phyloP scores from a whole-genome alignment of 2,888 invertebrate genomes.

The Hirtodrosophila duncani region DNA sequence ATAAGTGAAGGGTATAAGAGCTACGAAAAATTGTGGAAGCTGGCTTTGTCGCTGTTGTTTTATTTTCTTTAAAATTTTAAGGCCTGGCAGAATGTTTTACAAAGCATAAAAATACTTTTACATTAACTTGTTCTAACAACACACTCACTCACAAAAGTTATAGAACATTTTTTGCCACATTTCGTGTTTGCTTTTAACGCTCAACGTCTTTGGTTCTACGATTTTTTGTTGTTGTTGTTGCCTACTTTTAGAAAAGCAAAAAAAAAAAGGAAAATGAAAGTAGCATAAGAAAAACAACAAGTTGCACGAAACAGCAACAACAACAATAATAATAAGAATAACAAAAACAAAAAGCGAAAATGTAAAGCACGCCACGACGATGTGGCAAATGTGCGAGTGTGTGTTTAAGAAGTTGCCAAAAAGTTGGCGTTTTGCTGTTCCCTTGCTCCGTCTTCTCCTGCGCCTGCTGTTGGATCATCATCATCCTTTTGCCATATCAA shows the following conservation, averaged over 20 bases:
- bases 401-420: conserved; percentile 1
- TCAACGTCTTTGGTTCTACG: conserved; percentile 61
- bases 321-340: conserved; percentile 20
- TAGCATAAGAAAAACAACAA: conserved; percentile 59
- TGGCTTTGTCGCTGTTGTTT: conserved; percentile 41
- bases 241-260: conserved; percentile 59
- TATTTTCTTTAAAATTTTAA: conserved; percentile 70
- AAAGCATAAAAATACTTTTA: conserved; percentile 73
- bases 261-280: conserved; percentile 42
- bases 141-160: conserved; percentile 54
- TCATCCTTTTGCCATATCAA: conserved; percentile 52
- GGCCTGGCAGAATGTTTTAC: conserved; percentile 66
- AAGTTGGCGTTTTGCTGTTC: conserved; percentile 2
- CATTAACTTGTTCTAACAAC: conserved; percentile 69
- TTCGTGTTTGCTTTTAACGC: conserved; percentile 65
- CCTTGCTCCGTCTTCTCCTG: conserved; percentile 9
- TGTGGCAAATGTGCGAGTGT: conserved; percentile 37
- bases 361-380: conserved; percentile 37
- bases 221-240: conserved; percentile 38
- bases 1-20: no score
- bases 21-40: no score
- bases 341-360: conserved; percentile 22
- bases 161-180: conserved; percentile 47
- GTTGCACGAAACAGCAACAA: conserved; percentile 18
- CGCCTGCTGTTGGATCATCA: neutral